Base-by-base conservation (phyloP, 1,140 invertebrate genomes). In the Venturia canescens region DNA sequence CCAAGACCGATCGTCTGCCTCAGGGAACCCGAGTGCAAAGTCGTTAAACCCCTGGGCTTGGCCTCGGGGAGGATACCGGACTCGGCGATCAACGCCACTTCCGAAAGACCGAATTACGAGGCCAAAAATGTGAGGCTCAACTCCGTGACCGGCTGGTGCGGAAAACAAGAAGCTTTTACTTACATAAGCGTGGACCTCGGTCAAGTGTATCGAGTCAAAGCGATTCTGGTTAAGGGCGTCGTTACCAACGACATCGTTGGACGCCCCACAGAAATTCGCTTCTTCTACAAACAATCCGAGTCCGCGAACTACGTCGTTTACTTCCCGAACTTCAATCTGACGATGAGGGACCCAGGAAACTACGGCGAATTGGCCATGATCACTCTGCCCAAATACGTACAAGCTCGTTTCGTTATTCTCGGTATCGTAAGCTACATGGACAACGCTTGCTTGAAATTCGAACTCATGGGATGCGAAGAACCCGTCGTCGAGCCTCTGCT, bases 361-460 rank as follows among this genome's bases (percentile, higher is more conserved):
- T 98, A 97, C 89, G 97, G 97, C 72, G 98, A 98, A 93, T 90
- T 99, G 50, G 97, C 98, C 3, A 98, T 98, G 96, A 98, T 99
- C 70, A 97, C 97, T 6, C 89, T 99, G 74, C 98, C 98, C 3
- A 97, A 97, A 91, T 98, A 97, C 82, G 97, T 99, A 0, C 95
- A 97, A 91, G 98, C 98, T 1, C 93, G 97, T 87, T 98, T 98
- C 89, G 97, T 99, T 7, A 98, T 99, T 86, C 92, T 99, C 79
- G 96, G 96, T 80, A 98, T 99, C 85, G 97, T 99, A 0, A 98
- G 97, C 87, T 99, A 98, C 86, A 98, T 98, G 94, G 97, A 98
- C 83, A 99, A 98, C 89, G 97, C 98, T 77, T 99, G 98, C 90
- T 92, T 99, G 81, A 98, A 98, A 90, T 98, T 99, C 87, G 98